Base-by-base conservation (phyloP, 1,140 invertebrate species). In the Eumeta japonica region DNA sequence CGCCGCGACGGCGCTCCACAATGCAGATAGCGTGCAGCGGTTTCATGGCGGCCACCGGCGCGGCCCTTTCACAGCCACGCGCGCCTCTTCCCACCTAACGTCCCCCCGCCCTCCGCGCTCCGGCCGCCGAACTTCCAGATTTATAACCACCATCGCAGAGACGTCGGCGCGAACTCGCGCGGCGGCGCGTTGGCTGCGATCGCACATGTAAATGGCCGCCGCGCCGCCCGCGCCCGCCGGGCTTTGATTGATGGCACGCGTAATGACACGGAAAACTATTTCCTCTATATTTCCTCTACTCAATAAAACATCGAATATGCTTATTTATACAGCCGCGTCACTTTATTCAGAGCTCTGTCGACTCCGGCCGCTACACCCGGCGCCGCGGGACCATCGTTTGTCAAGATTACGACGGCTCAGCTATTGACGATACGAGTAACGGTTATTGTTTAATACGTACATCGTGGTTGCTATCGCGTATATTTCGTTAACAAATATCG, bases 221-320 rank as follows among this genome's bases (percentile, higher is more conserved):
- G 43, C 43, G 41, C 47, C 39, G 45, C 46, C 48, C 44, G 37
- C 46, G 45, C 50, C 43, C 55, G 42, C 43, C 46, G 68, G 68
- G 9, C 3, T 16, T 13, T 35, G 34, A 35, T 74, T 68, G 66
- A 74, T 74, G 64, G 44, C 51, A 52, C 47, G 54, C 51, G 61
- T 71, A 71, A 73, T 73, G 68, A 71, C 53, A 52, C 62, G 63
- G 55, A 57, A 64, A 73, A 70, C 62, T 65, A 71, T 70, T 74
- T 71, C 66, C 65, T 71, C 55, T 52, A 51, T 61, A 66, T 71
- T 73, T 73, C 68, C 66, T 67, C 50, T 50, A 71, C 61, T 73
- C 66, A 70, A 73, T 73, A 71, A 74, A 71, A 66, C 60, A 65
- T 67, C 61, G 53, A 74, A 67, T 70, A 70, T 64, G 66, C 64